Evolutionary conservation across 2,113 vertebrate species (phyloP).

Genomic region (Thamnophis sirtalis): DNA sequence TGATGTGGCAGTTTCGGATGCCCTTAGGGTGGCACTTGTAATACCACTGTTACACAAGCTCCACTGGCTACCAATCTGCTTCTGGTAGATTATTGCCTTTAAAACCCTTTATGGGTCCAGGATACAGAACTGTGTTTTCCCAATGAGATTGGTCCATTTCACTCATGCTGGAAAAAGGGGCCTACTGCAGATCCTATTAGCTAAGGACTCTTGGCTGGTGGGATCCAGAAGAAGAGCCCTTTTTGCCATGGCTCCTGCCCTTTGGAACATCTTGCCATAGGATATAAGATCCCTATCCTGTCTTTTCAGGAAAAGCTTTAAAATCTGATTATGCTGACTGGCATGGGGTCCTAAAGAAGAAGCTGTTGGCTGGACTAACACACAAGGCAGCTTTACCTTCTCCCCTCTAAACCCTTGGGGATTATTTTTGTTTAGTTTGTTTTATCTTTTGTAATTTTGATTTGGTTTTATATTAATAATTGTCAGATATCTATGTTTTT

Average conservation of each 20-base stretch:
- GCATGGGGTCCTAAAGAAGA: background rate
- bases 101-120: background rate
- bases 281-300: background rate
- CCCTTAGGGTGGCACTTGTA: background rate
- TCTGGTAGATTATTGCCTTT: background rate
- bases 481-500: background rate
- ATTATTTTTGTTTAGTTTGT: background rate
- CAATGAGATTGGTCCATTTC: background rate
- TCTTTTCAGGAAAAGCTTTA: background rate
- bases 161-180: background rate
- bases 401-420: background rate
- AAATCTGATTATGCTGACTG: background rate
- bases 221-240: background rate
- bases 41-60: background rate
- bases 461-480: background rate
- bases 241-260: background rate
- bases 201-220: background rate
- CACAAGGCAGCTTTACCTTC: background rate
- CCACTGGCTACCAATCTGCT: background rate
- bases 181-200: background rate
- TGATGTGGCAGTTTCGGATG: too few species aligned
- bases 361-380: background rate
- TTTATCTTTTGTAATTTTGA: background rate
- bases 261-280: background rate
- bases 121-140: background rate